These are phyloP conservation scores for Philopedon plagiatum DNA, from an alignment of 2,888 invertebrate species.

Conservation along the genomic window DNA sequence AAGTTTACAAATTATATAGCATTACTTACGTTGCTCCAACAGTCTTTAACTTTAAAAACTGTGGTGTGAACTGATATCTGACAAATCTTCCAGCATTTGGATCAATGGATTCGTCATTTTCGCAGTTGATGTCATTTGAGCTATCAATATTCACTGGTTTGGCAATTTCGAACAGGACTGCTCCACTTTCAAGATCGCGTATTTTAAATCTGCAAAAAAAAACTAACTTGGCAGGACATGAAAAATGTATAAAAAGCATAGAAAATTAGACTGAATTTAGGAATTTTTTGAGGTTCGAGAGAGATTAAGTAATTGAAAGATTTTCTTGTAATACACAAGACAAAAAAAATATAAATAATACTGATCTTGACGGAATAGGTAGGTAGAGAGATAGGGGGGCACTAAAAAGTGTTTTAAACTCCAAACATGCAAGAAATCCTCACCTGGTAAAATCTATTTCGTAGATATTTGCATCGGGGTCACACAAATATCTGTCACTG, in stretches of 20 bases:
- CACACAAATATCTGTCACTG: conserved; percentile 93
- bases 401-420: too few species aligned
- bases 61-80: conserved; percentile 98
- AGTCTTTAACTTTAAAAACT: conserved; percentile 95
- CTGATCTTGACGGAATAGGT: too few species aligned
- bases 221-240: too few species aligned
- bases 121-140: conserved; percentile 62
- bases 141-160: conserved; percentile 77
- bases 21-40: conserved; percentile 95
- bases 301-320: too few species aligned
- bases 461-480: conserved; percentile 95
- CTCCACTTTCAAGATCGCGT: conserved; percentile 92
- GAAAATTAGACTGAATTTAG: neutral
- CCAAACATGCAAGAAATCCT: neutral
- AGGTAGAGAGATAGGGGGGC: too few species aligned
- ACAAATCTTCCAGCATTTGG: conserved; percentile 96
- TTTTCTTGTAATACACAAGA: too few species aligned
- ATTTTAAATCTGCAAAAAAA: conserved; percentile 78
- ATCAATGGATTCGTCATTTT: conserved; percentile 76
- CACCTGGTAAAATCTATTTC: conserved; percentile 95
- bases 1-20: neutral
- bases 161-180: conserved; percentile 95
- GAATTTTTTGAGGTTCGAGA: neutral
- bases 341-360: too few species aligned
- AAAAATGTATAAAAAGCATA: too few species aligned